These are phyloP conservation scores for Pelecanoides urinatrix DNA, from an alignment of 2,113 vertebrate species.

Conservation along the genomic window DNA sequence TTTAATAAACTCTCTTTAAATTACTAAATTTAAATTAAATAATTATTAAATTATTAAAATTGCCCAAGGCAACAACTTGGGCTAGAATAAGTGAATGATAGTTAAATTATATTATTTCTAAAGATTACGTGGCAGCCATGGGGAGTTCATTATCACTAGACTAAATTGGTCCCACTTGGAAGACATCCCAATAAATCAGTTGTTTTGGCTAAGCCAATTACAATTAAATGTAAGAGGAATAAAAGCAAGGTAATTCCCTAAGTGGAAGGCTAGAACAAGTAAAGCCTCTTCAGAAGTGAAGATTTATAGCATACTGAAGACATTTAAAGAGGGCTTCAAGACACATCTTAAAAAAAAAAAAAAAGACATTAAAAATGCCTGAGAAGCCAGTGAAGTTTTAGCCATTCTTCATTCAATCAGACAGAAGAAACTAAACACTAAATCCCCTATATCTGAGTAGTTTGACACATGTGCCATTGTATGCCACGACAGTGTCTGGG, in stretches of 20 bases:
- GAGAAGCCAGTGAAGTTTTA: not conserved
- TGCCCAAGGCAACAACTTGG: not conserved
- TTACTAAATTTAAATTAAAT: not conserved
- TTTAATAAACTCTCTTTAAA: not conserved
- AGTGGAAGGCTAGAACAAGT: not conserved
- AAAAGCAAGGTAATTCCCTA: not conserved
- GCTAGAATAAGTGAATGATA: not conserved
- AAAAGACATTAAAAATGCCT: not conserved
- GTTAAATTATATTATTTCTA: not conserved
- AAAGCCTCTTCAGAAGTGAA: not conserved
- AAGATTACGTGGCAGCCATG: not conserved
- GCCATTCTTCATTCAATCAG: not conserved
- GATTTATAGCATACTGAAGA: not conserved
- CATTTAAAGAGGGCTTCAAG: not conserved
- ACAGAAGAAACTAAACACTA: not conserved
- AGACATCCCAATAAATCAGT: not conserved
- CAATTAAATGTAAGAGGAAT: not conserved
- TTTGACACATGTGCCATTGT: not conserved
- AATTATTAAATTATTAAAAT: not conserved
- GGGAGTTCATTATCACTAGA: not conserved
- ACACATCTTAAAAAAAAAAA: not conserved
- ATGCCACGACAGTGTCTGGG: not conserved
- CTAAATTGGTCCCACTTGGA: not conserved
- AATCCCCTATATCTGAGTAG: not conserved
- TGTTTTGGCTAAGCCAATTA: not conserved